These are phyloP conservation scores for Metellina segmentata DNA, from an alignment of 2,888 invertebrate species.

Conservation along the genomic window DNA sequence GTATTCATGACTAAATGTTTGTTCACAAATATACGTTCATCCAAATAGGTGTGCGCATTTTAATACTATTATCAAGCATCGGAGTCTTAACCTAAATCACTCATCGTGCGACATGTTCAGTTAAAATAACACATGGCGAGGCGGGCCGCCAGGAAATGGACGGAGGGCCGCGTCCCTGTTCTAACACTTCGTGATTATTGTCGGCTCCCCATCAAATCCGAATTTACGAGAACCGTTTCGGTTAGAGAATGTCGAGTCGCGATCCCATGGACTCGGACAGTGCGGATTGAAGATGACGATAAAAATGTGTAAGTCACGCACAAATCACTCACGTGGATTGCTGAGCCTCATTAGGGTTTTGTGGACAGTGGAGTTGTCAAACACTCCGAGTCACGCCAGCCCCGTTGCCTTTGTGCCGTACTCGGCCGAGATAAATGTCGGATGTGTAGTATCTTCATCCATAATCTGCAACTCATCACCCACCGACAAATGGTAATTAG, in stretches of 20 bases:
- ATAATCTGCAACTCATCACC: neutral
- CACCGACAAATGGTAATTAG: conserved; percentile 10
- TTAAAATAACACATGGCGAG: too few relatives aligned
- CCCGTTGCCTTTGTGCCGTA: neutral
- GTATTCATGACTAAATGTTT: too few relatives aligned
- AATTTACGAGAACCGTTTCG: neutral
- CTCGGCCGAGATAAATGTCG: neutral
- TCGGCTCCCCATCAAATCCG: neutral
- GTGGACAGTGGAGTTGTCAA: conserved; percentile 30
- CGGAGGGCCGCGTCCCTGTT: too few relatives aligned
- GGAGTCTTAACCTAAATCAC: too few relatives aligned
- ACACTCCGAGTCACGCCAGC: conserved; percentile 15
- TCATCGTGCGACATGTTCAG: too few relatives aligned
- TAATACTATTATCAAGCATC: too few relatives aligned
- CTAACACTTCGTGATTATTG: neutral
- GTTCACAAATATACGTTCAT: too few relatives aligned
- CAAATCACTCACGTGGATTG: conserved; percentile 42
- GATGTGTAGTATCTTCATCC: neutral
- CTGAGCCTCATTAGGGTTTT: conserved; percentile 33
- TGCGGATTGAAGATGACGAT: conserved; percentile 32
- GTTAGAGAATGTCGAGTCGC: neutral
- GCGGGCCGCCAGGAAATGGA: too few relatives aligned
- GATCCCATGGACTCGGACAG: conserved; percentile 26
- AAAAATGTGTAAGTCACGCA: conserved; percentile 58
- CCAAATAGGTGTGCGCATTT: too few relatives aligned